Evolutionary conservation across 2,113 vertebrate species (phyloP).

Genomic region (Edolisoma coerulescens): DNA sequence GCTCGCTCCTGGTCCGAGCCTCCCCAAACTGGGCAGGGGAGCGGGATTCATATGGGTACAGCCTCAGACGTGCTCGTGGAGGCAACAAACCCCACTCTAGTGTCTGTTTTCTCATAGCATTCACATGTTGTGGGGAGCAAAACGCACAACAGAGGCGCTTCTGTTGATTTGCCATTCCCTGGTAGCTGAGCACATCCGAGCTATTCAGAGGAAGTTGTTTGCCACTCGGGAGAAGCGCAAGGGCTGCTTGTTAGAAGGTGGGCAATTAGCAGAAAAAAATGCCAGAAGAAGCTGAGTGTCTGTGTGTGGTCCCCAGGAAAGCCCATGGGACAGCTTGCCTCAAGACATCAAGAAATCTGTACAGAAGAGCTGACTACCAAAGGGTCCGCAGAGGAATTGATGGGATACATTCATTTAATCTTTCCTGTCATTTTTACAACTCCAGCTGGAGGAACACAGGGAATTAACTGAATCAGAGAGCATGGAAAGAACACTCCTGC

Average conservation of each 20-base stretch:
- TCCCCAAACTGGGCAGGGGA: not conserved
- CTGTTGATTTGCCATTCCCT: not conserved
- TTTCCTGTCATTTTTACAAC: not conserved
- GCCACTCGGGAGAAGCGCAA: not conserved
- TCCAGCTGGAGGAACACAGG: not conserved
- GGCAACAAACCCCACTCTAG: not conserved
- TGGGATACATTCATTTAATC: not conserved
- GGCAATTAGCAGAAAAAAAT: slow-evolving; percentile 37
- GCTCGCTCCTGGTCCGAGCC: not conserved
- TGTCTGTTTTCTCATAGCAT: not conserved
- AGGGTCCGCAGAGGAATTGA: not conserved
- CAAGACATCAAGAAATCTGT: not conserved
- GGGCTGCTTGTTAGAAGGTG: not conserved
- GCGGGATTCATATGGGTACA: not conserved
- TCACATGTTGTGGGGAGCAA: not conserved
- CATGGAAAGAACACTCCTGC: not conserved
- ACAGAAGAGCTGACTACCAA: not conserved
- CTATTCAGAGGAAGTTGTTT: not conserved
- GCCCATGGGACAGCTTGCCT: slow-evolving; percentile 2
- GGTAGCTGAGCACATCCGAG: not conserved
- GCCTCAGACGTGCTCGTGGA: not conserved
- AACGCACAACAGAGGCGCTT: not conserved
- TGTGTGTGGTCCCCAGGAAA: slow-evolving; percentile 52
- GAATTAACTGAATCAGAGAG: not conserved
- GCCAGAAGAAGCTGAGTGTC: not conserved